Evolutionary conservation across 1,140 invertebrate genomes (phyloP).

Genomic region (Philopotamus ludificatus): DNA sequence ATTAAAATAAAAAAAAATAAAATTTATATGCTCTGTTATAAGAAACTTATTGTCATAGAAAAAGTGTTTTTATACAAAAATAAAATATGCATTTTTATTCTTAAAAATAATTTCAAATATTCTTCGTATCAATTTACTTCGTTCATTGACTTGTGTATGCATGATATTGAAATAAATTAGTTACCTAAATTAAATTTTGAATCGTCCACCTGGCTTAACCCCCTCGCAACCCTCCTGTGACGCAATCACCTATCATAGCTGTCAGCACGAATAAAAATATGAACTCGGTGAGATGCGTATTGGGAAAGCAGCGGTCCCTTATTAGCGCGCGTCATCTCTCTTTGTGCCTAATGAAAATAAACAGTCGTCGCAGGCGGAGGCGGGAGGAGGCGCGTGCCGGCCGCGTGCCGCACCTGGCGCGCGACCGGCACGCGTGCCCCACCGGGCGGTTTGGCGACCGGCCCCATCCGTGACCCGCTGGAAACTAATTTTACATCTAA

Average conservation of each 20-base stretch:
- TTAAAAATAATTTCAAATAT: too few species aligned
- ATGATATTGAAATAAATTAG: too few species aligned
- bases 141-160: too few species aligned
- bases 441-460: background rate
- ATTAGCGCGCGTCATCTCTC: constrained; percentile 22
- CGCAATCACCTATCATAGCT: constrained; percentile 18
- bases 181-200: too few species aligned
- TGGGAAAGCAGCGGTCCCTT: constrained; percentile 9
- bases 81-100: too few species aligned
- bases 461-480: background rate
- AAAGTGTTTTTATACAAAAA: too few species aligned
- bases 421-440: constrained; percentile 14
- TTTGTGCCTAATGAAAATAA: constrained; percentile 21
- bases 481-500: background rate
- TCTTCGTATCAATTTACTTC: too few species aligned
- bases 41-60: too few species aligned
- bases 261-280: constrained; percentile 35
- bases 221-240: too few species aligned
- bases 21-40: too few species aligned
- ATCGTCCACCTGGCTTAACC: too few species aligned
- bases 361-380: background rate
- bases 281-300: background rate
- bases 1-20: too few species aligned
- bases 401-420: background rate
- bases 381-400: background rate